Evolutionary conservation across 2,888 invertebrate species (phyloP).

Genomic region (Tenthredo scrophulariae): DNA sequence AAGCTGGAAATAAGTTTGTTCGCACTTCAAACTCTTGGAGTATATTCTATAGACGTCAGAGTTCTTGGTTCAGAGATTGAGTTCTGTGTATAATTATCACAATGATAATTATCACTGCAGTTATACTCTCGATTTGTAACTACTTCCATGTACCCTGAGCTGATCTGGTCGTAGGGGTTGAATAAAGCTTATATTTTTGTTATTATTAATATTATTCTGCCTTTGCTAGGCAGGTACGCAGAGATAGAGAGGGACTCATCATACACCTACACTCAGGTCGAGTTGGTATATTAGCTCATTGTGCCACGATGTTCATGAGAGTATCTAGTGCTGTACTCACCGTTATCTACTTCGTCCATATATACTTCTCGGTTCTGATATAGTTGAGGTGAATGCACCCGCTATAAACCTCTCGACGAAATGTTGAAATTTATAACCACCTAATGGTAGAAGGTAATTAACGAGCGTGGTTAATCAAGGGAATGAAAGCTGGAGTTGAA

Average conservation of each 20-base stretch:
- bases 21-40: neutral
- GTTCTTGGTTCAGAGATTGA: neutral
- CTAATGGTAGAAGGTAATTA: neutral
- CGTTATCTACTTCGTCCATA: slow-evolving; percentile 1
- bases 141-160: neutral
- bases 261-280: neutral
- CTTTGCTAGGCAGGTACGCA: neutral
- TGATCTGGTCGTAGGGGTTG: neutral
- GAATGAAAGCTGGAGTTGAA: neutral
- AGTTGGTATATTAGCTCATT: neutral
- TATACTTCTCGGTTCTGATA: neutral
- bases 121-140: neutral
- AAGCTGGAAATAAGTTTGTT: neutral
- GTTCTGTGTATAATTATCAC: neutral
- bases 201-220: neutral
- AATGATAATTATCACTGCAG: neutral
- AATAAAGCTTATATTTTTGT: neutral
- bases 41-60: neutral
- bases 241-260: neutral
- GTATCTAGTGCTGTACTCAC: neutral
- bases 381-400: neutral
- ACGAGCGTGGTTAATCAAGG: slow-evolving; percentile 1
- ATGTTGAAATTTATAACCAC: neutral
- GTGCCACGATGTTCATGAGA: neutral
- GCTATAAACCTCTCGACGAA: neutral